Percentiles rank a stretch among this genome's conserved stretches.
phyloP scores from a whole-genome alignment of 2,113 vertebrate species.

The Chelonoidis abingdonii region DNA sequence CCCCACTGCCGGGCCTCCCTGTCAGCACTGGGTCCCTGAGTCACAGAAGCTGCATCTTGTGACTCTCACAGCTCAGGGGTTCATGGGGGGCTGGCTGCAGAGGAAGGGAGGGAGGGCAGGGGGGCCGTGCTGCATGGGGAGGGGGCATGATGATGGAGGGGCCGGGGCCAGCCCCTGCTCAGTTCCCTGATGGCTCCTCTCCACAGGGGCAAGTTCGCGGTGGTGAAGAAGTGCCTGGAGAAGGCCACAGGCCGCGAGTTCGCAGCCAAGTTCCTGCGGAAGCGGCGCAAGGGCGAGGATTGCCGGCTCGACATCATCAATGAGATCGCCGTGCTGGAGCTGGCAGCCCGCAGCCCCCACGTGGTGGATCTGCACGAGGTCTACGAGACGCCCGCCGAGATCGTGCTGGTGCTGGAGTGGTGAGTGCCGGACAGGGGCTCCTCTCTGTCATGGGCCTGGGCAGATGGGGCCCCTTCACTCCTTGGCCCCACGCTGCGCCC shows the following conservation, averaged over 20 bases:
- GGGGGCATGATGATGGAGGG: neutral
- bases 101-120: neutral
- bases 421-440: conserved; percentile 56
- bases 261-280: conserved; percentile 86
- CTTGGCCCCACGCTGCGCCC: too few relatives aligned
- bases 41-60: too few relatives aligned
- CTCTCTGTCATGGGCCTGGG: neutral
- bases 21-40: too few relatives aligned
- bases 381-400: conserved; percentile 83
- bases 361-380: conserved; percentile 86
- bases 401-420: conserved; percentile 87
- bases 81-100: neutral
- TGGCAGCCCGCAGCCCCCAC: conserved; percentile 80
- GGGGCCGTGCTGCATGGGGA: neutral
- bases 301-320: conserved; percentile 85
- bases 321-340: conserved; percentile 86
- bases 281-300: conserved; percentile 84
- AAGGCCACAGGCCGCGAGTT: conserved; percentile 82
- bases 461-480: neutral
- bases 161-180: neutral
- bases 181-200: neutral
- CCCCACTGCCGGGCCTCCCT: too few relatives aligned
- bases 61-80: too few relatives aligned
- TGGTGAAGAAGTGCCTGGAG: conserved; percentile 87
- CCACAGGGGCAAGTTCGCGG: conserved; percentile 86